A percentile compares a stretch with the other conserved stretches of the same genome.
These are phyloP conservation scores for Sylvicapra grimmia DNA, from an alignment of 2,113 vertebrate genomes.

Conservation along the genomic window DNA sequence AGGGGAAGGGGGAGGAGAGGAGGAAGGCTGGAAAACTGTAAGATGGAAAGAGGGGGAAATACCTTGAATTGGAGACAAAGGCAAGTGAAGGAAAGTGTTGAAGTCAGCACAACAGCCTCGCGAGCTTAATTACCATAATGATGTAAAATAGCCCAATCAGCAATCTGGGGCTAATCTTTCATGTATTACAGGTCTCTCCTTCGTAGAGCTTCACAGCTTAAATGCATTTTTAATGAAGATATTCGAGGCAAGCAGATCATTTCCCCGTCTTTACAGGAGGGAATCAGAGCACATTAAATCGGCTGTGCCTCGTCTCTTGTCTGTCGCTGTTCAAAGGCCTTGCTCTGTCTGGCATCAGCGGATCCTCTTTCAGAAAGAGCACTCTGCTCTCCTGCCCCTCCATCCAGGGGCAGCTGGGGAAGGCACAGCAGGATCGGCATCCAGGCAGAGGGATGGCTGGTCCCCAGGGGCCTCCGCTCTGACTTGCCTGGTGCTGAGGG, in stretches of 20 bases:
- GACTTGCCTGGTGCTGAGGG: background rate
- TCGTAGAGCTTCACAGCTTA: conserved; percentile 77
- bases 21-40: conserved; percentile 30
- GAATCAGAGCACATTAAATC: conserved; percentile 76
- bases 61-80: conserved; percentile 83
- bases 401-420: background rate
- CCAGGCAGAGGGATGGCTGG: background rate
- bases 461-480: background rate
- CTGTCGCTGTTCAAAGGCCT: background rate
- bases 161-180: conserved; percentile 88
- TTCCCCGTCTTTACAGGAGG: conserved; percentile 79
- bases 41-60: conserved; percentile 51
- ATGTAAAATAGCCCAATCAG: conserved; percentile 88
- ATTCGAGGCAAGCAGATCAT: conserved; percentile 81
- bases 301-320: conserved; percentile 71
- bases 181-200: conserved; percentile 87
- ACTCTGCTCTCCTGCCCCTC: background rate
- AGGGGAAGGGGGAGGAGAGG: background rate
- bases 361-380: background rate
- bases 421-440: background rate
- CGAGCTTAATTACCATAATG: conserved; percentile 86
- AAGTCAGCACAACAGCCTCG: conserved; percentile 83
- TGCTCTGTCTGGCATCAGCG: background rate
- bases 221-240: conserved; percentile 89
- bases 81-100: conserved; percentile 76